Base-by-base conservation (phyloP, 2,888 invertebrate genomes). In the Alentia gelatinosa region DNA sequence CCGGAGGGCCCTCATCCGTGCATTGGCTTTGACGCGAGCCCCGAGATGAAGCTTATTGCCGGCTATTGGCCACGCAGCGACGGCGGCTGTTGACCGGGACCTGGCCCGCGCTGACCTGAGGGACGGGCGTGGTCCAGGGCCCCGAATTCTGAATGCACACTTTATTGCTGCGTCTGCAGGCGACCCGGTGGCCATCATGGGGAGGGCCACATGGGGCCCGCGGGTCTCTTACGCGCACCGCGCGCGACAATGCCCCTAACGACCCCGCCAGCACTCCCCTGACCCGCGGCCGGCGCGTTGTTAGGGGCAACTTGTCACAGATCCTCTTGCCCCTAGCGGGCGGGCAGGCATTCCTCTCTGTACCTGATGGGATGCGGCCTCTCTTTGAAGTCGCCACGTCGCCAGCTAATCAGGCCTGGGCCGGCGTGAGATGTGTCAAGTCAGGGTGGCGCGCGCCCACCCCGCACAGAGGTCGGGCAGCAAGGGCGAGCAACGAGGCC, bases 11-110 rank as follows among this genome's bases (percentile, higher is more conserved):
- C 39, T 7, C 3, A 19, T 19, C 39, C 79, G 39, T 79, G n/a
- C 37, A 39, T 79, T 79, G n/a, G 37, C 9, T 26, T 39, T 39
- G 79, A 39, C 23, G 79, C 39, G 79, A 23, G 39, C 1, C 37
- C 39, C 37, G 37, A n/a, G 33, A 79, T 79, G 79, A 79, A 23
- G 79, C 79, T 35, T 79, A 79, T 79, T 79, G 79, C 37, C 39
- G 37, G 39, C 79, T 79, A 23, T 9, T 79, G 37, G 79, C 79
- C 39, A 15, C 37, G 15, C 15, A 79, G 37, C 39, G 79, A 19
- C 79, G 9, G 15, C 35, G 79, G 37, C 68, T 79, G 37, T 79
- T 79, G 39, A 79, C 79, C 79, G n/a, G n/a, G n/a, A 7, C 15
- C 79, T 35, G 33, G 33, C 74, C 74, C 7, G 35, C 33, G 74